Evolutionary conservation across 1,140 invertebrate species (phyloP), one percentile per base, ranked within the genome.

Genomic region (Homalodisca vitripennis): DNA sequence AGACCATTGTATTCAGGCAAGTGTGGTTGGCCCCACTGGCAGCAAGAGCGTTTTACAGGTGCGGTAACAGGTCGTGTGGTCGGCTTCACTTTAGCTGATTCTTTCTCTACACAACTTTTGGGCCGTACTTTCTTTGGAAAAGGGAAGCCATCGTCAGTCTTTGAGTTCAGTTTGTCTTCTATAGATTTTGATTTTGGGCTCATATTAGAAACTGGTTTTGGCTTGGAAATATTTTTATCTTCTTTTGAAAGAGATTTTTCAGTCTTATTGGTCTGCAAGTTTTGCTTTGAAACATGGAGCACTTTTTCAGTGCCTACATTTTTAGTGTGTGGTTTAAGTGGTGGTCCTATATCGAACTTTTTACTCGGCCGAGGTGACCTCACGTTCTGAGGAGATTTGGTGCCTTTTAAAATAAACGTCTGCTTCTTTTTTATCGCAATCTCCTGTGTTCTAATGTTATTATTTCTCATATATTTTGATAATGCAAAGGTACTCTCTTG

Each of bases 1-100:
- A 75, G 69, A 17, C 75, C 75, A 32, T 75, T 75, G 53, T 77
- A 77, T 1, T 57, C 62, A 14, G 75, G 75, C 0, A 76, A 60
- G 22, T 69, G 64, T 26, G 68, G 30, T 29, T 70, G 53, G 17
- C 63, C 72, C 41, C 41, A 67, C n/a, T 57, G 22, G 17, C 41
- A 51, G 14, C 55, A 67, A 1, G 34, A 48, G 26, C 60, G 47
- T 32, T 68, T 67, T 13, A 53, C 66, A 29, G 68, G 70, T 29
- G 70, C 55, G 10, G 67, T 69, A 6, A 62, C 17, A 41, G 70
- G 68, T 31, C 68, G 55, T 12, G 17, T 22, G 10, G 17, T 27
- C 2, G 27, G 26, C 31, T 41, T 46, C 14, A 20, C 32, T 17
- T 24, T 57, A 17, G 22, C 55, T 30, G 55, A 60, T 32, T 46